Percentiles rank a stretch among this genome's conserved stretches.
Conservation (phyloP, 2,113 vertebrate species). For the Thermophis baileyi region DNA sequence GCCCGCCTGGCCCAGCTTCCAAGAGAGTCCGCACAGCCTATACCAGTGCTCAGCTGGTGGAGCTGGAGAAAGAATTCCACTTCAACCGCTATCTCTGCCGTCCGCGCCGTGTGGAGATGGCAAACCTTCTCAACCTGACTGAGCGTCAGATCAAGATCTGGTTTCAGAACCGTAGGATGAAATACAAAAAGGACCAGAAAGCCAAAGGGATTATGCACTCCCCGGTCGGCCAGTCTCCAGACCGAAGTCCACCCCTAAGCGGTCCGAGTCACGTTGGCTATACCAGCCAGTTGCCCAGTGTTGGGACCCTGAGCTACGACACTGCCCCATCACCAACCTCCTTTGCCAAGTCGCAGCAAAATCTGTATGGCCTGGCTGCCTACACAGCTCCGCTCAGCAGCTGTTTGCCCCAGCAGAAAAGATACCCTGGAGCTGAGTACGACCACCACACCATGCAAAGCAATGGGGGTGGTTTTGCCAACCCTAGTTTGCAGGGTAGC, state of each 20-base stretch:
- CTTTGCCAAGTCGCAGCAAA: constrained; percentile 96
- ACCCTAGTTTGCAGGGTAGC: constrained; percentile 94
- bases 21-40: constrained; percentile 97
- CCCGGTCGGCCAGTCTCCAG: constrained; percentile 93
- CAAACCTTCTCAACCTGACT: constrained; percentile 95
- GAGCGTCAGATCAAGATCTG: constrained; percentile 99
- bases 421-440: constrained; percentile 93
- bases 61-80: constrained; percentile 98
- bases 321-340: constrained; percentile 93
- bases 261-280: constrained; percentile 91
- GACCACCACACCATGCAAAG: constrained; percentile 95
- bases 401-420: constrained; percentile 96
- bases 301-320: constrained; percentile 89
- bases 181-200: constrained; percentile 99
- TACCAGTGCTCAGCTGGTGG: constrained; percentile 95
- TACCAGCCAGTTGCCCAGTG: constrained; percentile 88
- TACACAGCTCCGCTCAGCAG: constrained; percentile 97
- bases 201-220: constrained; percentile 98
- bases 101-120: constrained; percentile 96
- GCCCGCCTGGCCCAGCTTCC: constrained; percentile 92
- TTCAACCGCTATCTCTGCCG: constrained; percentile 98
- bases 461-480: constrained; percentile 85
- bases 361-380: constrained; percentile 96
- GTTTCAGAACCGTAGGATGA: constrained; percentile 99
- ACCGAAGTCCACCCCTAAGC: constrained; percentile 91